Evolutionary conservation across 2,888 invertebrate genomes (phyloP).

Genomic region (Zygothrica quintamaculata): DNA sequence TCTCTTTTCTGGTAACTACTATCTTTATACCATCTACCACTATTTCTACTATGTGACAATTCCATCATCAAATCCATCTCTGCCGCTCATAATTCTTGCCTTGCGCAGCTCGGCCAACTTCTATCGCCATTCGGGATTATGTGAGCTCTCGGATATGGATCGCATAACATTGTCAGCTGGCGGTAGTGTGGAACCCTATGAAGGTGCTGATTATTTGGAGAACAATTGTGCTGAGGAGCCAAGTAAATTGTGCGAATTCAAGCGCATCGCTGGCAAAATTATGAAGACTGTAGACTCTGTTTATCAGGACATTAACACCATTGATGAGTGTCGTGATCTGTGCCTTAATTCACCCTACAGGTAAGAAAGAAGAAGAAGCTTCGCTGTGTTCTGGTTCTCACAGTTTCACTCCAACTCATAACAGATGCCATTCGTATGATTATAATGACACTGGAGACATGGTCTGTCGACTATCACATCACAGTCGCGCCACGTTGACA

Average conservation of each 20-base stretch:
- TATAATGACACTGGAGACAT: constrained; percentile 96
- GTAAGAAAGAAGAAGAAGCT: constrained; percentile 80
- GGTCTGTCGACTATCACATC: constrained; percentile 96
- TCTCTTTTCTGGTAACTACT: too few relatives aligned
- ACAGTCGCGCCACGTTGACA: constrained; percentile 93
- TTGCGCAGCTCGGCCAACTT: constrained; percentile 93
- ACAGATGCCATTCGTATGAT: constrained; percentile 95
- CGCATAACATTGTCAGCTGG: constrained; percentile 94
- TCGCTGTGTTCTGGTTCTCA: constrained; percentile 37
- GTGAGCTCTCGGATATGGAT: constrained; percentile 96
- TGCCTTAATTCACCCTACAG: constrained; percentile 95
- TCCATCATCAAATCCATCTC: constrained; percentile 36
- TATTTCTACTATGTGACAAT: constrained; percentile 48
- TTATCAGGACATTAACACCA: constrained; percentile 93
- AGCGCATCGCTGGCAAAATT: constrained; percentile 93
- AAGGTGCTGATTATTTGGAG: constrained; percentile 93
- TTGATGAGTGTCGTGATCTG: constrained; percentile 94
- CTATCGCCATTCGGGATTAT: constrained; percentile 93
- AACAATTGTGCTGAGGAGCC: constrained; percentile 97
- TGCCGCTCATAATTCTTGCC: constrained; percentile 63
- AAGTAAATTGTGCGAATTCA: constrained; percentile 97
- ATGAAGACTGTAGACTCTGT: constrained; percentile 97
- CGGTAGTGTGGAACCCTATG: constrained; percentile 89
- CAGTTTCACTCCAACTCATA: constrained; percentile 19
- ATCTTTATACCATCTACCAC: too few relatives aligned